A percentile compares a stretch with the other conserved stretches of the same genome.
phyloP scores from a whole-genome alignment of 2,888 invertebrate genomes.

The Drosophila sordidapex region DNA sequence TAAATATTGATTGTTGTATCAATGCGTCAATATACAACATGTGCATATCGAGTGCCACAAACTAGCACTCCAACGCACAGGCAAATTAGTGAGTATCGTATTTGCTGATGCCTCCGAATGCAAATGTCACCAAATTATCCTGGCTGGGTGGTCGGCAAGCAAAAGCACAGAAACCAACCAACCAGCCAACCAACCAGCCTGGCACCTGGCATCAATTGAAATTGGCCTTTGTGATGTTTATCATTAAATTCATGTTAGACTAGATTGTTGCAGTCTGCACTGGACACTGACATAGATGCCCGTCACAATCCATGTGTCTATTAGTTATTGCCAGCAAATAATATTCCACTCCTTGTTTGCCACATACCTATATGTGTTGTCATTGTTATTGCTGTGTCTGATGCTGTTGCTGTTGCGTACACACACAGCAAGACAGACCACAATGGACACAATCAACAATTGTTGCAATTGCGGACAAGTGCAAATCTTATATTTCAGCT shows the following conservation, averaged over 20 bases:
- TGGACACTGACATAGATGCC: conserved; percentile 11
- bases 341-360: conserved; percentile 60
- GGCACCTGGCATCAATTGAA: conserved; percentile 22
- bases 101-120: conserved; percentile 52
- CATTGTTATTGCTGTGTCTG: conserved; percentile 20
- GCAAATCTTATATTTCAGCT: conserved; percentile 50
- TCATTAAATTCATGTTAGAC: conserved; percentile 67
- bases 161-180: conserved; percentile 1
- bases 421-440: conserved; percentile 37
- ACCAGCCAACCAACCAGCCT: neutral
- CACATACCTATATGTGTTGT: conserved; percentile 17
- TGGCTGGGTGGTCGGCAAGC: neutral
- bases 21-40: conserved; percentile 71
- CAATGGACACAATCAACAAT: conserved; percentile 73
- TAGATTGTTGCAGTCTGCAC: conserved; percentile 18
- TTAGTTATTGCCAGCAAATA: conserved; percentile 67
- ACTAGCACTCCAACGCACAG: conserved; percentile 50
- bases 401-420: conserved; percentile 53
- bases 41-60: conserved; percentile 66
- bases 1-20: conserved; percentile 82
- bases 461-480: conserved; percentile 59
- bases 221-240: conserved; percentile 66
- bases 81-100: conserved; percentile 34
- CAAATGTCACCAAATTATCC: conserved; percentile 59
- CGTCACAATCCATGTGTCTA: conserved; percentile 45